phyloP scores from a whole-genome alignment of 2,888 invertebrate genomes.

The Mythimna pallens region DNA sequence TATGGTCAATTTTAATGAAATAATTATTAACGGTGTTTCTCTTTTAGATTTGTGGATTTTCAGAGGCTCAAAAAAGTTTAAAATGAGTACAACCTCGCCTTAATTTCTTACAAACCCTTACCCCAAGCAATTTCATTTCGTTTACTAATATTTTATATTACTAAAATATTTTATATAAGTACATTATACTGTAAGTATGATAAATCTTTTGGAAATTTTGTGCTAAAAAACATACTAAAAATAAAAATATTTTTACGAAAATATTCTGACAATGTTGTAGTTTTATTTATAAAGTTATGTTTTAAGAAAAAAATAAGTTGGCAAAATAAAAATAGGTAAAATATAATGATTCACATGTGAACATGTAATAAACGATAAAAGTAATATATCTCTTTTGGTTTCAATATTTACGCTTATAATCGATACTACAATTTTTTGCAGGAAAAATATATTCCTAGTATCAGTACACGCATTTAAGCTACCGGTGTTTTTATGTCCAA shows the following conservation, averaged over 20 bases:
- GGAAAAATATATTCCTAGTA: slow-evolving; percentile 48
- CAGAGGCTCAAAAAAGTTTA: too few relatives aligned
- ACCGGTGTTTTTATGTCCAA: slow-evolving; percentile 72
- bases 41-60: too few relatives aligned
- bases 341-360: not conserved
- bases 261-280: not conserved
- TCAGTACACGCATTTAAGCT: slow-evolving; percentile 55
- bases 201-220: slow-evolving; percentile 42
- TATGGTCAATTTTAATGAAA: too few relatives aligned
- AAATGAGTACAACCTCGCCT: not conserved
- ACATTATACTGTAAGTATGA: slow-evolving; percentile 15
- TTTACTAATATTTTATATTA: slow-evolving; percentile 33
- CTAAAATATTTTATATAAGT: slow-evolving; percentile 13
- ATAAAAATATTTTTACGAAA: slow-evolving; percentile 3
- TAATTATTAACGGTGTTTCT: too few relatives aligned
- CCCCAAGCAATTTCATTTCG: slow-evolving; percentile 23
- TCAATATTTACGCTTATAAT: too few relatives aligned
- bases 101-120: slow-evolving; percentile 37
- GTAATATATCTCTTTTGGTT: too few relatives aligned
- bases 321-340: not conserved
- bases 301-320: not conserved
- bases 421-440: not conserved
- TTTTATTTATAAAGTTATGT: not conserved
- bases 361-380: not conserved
- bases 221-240: slow-evolving; percentile 9